Evolutionary conservation across 1,140 invertebrate genomes (phyloP), one percentile per base, ranked within the genome.

Genomic region (Zaprionus ghesquierei): DNA sequence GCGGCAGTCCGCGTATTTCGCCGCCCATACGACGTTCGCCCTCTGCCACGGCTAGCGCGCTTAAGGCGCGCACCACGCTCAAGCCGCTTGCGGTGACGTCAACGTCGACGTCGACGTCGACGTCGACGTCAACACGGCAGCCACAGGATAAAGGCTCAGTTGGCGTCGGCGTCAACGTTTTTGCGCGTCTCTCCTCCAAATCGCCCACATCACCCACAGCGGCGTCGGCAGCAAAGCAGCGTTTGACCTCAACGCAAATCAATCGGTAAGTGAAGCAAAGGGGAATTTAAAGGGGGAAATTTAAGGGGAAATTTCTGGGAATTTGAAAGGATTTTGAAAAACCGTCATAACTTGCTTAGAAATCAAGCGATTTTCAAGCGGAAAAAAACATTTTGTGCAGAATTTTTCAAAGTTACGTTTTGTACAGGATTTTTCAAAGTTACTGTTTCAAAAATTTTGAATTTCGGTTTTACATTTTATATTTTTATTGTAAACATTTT

Each of bases 101-200:
- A 18, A 50, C 82, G 62, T 59, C 72, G 46, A 49, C 76, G 79
- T 73, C 79, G 76, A 75, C 77, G 15, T 59, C 82, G 22, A 51
- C 84, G 62, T 59, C 69, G 46, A 49, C 76, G 79, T 73, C 79
- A 79, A 75, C 77, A 41, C 84, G 84, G 77, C 84, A 89, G 84
- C 84, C 84, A 89, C 73, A 80, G 84, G 84, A 89, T 89, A 89
- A 89, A 89, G 84, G 84, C 85, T 89, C 84, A 64, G 79, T 72
- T 89, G 77, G 73, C 64, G 63, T 25, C 23, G 77, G 70, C 55
- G 60, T 49, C 35, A 65, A 23, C 15, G 66, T 61, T n/a, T 70
- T 75, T 31, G 35, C 71, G 35, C 73, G 72, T 59, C 58, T 65
- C 23, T 29, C 77, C 49, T 22, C 70, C 51, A 84, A 73, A 18